Base-by-base conservation (phyloP, 2,797 vertebrate species). In the Leuciscus waleckii region DNA sequence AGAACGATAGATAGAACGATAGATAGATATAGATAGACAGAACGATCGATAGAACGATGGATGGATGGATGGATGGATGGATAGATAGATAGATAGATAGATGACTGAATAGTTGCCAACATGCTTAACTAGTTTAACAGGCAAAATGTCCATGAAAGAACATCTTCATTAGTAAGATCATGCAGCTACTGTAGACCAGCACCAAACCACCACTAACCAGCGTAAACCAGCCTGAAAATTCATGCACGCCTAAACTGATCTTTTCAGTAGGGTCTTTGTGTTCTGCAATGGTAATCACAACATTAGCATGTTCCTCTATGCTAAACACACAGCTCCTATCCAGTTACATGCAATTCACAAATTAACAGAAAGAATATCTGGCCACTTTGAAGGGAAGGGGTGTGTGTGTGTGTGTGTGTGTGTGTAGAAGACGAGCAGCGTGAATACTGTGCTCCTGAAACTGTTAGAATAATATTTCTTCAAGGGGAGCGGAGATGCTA, bases 391-490 rank as follows among this genome's bases (percentile, higher is more conserved):
- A 77, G 79, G 51, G 75, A 75, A 77, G 81, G 46, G 41, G 43
- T 16, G 78, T 61, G 23, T 63, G 43, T 23, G 81, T 63, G 23
- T 65, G 46, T 19, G 81, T 65, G 23, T 56, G 16, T 58, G 46
- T 21, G 79, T 58, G 54, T 32, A 90, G 93, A 94, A 93, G 94
- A 91, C 90, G 91, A 92, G 90, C 91, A 92, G 90, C 92, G 95
- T 92, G 95, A 92, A 90, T 82, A 56, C 90, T 83, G 79, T 91
- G 93, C 92, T 92, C 89, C 92, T 92, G 96, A 95, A 94, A 90
- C 94, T 94, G 94, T 96, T 97, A 97, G 92, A 97, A 99, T 97
- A 99, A 98, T 98, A 98, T 98, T 98, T 97, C 98, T 96, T 94
- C 93, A 95, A 94, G 95, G 54, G 93, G 94, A 95, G 95, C 96